A percentile compares a stretch with the other conserved stretches of the same genome.
Conservation (phyloP, 2,797 vertebrate species). For the Mastacembelus armatus region DNA sequence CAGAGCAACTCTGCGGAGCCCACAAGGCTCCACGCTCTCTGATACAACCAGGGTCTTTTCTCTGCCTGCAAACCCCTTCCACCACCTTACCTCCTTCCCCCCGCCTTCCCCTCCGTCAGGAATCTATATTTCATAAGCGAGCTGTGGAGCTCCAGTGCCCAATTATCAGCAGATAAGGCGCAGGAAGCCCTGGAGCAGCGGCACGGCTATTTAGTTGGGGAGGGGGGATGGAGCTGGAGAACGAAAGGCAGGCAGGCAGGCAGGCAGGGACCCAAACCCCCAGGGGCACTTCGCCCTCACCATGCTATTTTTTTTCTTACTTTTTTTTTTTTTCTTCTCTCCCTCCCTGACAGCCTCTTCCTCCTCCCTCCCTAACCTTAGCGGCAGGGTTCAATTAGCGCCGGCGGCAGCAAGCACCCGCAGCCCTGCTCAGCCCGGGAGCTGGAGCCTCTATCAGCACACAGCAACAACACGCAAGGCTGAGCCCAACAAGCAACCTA, state of each 20-base stretch:
- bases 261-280: conserved; percentile 84
- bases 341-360: conserved; percentile 71
- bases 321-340: conserved; percentile 53
- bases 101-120: conserved; percentile 79
- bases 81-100: conserved; percentile 49
- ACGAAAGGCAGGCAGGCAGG: conserved; percentile 76
- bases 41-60: conserved; percentile 77
- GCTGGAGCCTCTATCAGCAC: conserved; percentile 75
- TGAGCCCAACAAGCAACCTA: conserved; percentile 71
- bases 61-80: conserved; percentile 71
- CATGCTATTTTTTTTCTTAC: conserved; percentile 71
- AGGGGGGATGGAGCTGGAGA: conserved; percentile 70
- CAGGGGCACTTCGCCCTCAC: conserved; percentile 82
- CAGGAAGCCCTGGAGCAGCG: conserved; percentile 85
- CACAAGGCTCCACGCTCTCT: conserved; percentile 69
- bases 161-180: conserved; percentile 88
- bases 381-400: conserved; percentile 87
- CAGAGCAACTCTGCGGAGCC: conserved; percentile 72
- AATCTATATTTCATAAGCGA: conserved; percentile 89
- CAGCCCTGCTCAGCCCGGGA: conserved; percentile 77
- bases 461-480: conserved; percentile 76
- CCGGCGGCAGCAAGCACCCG: conserved; percentile 80
- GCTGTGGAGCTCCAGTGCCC: conserved; percentile 86
- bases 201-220: conserved; percentile 86
- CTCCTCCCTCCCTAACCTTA: conserved; percentile 74